Percentiles rank a stretch among this genome's conserved stretches.
Evolutionary conservation across 2,797 vertebrate genomes (phyloP).

Genomic region (Acrossocheilus wenchowensis): DNA sequence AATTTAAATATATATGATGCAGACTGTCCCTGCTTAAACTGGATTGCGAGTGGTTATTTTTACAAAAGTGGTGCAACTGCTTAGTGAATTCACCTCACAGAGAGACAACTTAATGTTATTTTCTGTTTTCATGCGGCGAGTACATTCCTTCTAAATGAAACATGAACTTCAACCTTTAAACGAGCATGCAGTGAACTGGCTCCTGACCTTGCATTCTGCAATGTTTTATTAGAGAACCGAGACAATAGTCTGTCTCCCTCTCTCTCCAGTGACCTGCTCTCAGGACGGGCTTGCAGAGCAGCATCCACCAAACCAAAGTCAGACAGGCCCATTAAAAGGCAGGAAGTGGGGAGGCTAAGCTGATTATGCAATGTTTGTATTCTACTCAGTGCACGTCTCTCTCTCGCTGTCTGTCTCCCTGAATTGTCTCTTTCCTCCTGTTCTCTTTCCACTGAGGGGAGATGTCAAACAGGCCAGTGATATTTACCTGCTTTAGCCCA

Average conservation of each 20-base stretch:
- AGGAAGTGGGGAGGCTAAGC: constrained; percentile 59
- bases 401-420: constrained; percentile 19
- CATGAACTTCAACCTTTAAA: constrained; percentile 49
- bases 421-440: constrained; percentile 31
- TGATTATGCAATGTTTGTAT: constrained; percentile 65
- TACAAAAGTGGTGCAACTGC: background rate
- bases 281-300: constrained; percentile 40
- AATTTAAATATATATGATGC: background rate
- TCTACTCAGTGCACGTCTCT: constrained; percentile 49
- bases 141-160: constrained; percentile 41
- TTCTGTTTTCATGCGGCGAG: constrained; percentile 18
- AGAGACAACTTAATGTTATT: background rate
- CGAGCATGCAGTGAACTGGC: constrained; percentile 26
- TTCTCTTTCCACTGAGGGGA: constrained; percentile 53
- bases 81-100: constrained; percentile 3
- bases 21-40: background rate
- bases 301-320: constrained; percentile 49
- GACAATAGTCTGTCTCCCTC: constrained; percentile 39
- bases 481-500: constrained; percentile 63
- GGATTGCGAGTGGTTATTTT: background rate
- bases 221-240: constrained; percentile 46
- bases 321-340: constrained; percentile 59
- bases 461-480: constrained; percentile 63
- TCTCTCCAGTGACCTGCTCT: constrained; percentile 46
- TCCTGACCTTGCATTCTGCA: constrained; percentile 42